Percentiles rank a stretch among this genome's conserved stretches.
Evolutionary conservation across 2,888 invertebrate genomes (phyloP).

Genomic region (Polydrusus tereticollis): DNA sequence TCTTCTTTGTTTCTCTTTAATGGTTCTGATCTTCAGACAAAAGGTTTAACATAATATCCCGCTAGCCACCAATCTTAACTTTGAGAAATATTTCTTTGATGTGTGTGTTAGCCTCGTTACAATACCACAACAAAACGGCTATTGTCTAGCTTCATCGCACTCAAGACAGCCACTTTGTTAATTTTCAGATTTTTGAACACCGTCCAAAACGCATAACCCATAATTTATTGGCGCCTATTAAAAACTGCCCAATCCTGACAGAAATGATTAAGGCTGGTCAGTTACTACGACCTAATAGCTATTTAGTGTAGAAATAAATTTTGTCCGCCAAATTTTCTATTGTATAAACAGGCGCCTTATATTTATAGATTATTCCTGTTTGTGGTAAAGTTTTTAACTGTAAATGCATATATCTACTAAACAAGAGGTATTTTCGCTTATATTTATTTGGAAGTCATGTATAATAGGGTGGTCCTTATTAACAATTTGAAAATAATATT

Average conservation of each 20-base stretch:
- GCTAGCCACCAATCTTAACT: too few relatives aligned
- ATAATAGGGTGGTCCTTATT: too few relatives aligned
- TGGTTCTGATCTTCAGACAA: background rate
- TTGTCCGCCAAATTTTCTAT: constrained; percentile 13
- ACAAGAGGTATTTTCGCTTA: too few relatives aligned
- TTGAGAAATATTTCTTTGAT: too few relatives aligned
- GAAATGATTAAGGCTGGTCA: constrained; percentile 32
- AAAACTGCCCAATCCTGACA: constrained; percentile 25
- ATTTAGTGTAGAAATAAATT: constrained; percentile 23
- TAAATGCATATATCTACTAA: too few relatives aligned
- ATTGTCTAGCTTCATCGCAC: background rate
- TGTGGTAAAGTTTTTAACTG: background rate
- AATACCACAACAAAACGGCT: background rate
- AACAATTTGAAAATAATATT: too few relatives aligned
- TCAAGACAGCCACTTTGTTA: constrained; percentile 25
- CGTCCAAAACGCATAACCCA: constrained; percentile 28
- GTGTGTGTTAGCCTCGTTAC: too few relatives aligned
- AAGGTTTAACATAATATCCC: too few relatives aligned
- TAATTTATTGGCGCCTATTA: constrained; percentile 33
- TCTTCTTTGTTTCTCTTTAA: constrained; percentile 4
- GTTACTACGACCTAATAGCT: constrained; percentile 20
- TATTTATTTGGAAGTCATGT: too few relatives aligned
- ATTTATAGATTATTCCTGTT: background rate
- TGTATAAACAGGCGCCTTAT: background rate
- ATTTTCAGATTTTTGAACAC: constrained; percentile 24